Base-by-base conservation (phyloP, 2,888 invertebrate genomes). In the Megaustenia siamemsis region DNA sequence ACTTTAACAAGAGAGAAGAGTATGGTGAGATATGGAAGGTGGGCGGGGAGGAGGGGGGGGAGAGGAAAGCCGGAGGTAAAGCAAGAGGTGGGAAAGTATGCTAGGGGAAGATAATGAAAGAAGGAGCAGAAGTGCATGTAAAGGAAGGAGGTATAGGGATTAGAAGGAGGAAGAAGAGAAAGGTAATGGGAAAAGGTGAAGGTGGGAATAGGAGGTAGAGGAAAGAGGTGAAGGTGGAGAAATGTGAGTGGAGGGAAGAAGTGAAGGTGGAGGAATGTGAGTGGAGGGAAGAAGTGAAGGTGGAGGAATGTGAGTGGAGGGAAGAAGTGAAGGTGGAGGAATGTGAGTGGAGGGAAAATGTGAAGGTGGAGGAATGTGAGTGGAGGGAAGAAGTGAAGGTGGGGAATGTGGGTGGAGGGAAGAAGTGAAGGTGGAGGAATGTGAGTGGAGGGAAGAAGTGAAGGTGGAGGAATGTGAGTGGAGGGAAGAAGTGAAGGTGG, bases 181-280 rank as follows among this genome's bases (percentile, higher is more conserved):
- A 45, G 79, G 45, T 66, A 68, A 38, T 40, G 43, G 38, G 78
- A 32, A 76, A 28, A 76, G 49, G 49, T 49, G 49, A 49, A 49
- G 53, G n/a, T n/a, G 49, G 76, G 49, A 53, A 76, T 49, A 53
- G 76, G 49, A 53, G 49, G 76, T 28, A 53, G 49, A 49, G 49
- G 76, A 49, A 49, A 76, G 76, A 76, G 76, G 49, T 32, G 49
- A n/a, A 76, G 53, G 49, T 49, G 49, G 53, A 76, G 76, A 69
- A 66, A 83, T 38, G 68, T 49, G 18, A 35, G 35, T 15, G 53
- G 32, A 28, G 49, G 49, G 49, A 53, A 49, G 53, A 49, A 32
- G n/a, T n/a, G 49, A 53, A 49, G 76, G 49, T 49, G 28, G 76
- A 49, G 76, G 49, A 53, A 53, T 49, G 49, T 32, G 49, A 53